Evolutionary conservation across 2,888 invertebrate species (phyloP).

Genomic region (Eupithecia pulchellata): DNA sequence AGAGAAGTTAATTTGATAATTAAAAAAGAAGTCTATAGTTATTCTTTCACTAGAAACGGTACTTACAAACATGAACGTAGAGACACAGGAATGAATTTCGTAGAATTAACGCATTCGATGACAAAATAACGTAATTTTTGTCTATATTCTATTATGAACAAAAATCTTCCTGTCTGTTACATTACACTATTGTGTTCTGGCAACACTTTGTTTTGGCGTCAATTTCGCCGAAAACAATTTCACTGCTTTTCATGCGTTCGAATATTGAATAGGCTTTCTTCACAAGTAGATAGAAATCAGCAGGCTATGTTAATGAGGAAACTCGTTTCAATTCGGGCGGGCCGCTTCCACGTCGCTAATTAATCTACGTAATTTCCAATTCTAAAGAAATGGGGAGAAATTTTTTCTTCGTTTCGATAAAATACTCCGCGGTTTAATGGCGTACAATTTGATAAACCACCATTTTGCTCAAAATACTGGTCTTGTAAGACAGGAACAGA

Average conservation of each 20-base stretch:
- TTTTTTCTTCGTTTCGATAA: slow-evolving; percentile 8
- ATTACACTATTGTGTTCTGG: not conserved
- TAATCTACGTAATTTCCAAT: slow-evolving; percentile 39
- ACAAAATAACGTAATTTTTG: too few relatives aligned
- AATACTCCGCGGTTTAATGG: not conserved
- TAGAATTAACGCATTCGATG: too few relatives aligned
- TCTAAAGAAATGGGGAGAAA: slow-evolving; percentile 31
- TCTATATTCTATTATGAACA: too few relatives aligned
- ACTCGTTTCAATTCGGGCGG: slow-evolving; percentile 40
- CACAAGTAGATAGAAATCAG: slow-evolving; percentile 35
- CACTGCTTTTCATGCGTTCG: slow-evolving; percentile 15
- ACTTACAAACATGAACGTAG: too few relatives aligned
- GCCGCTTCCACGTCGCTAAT: slow-evolving; percentile 36
- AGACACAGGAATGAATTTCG: too few relatives aligned
- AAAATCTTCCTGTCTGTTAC: too few relatives aligned
- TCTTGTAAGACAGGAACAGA: not conserved
- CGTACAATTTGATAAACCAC: not conserved
- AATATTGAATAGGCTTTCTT: slow-evolving; percentile 17
- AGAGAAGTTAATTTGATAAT: too few relatives aligned
- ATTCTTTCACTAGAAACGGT: too few relatives aligned
- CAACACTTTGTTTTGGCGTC: slow-evolving; percentile 14
- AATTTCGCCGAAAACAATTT: slow-evolving; percentile 9
- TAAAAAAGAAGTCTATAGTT: too few relatives aligned
- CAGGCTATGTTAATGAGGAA: slow-evolving; percentile 40
- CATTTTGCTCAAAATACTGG: not conserved